A percentile compares a stretch with the other conserved stretches of the same genome.
Evolutionary conservation across 2,888 invertebrate species (phyloP).

Genomic region (Megamerina dolium): DNA sequence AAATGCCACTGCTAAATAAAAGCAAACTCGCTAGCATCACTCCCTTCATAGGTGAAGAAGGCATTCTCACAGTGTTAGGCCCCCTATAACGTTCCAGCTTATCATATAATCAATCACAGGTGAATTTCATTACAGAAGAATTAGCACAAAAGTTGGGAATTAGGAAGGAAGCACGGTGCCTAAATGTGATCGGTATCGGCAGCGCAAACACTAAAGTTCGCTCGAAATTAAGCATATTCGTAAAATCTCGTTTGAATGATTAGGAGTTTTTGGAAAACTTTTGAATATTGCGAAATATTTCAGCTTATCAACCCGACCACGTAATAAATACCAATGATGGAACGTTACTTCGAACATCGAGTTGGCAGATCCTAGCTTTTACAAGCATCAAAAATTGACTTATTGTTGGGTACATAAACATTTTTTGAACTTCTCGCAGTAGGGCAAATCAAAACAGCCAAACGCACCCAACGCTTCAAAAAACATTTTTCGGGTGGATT

Average conservation of each 20-base stretch:
- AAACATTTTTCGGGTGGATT: constrained; percentile 13
- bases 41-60: no score
- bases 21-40: no score
- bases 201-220: constrained; percentile 5
- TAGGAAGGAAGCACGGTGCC: constrained; percentile 3
- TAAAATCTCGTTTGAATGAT: background rate
- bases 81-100: no score
- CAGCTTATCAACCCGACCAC: constrained; percentile 9
- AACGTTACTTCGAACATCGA: constrained; percentile 12
- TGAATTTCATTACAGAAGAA: constrained; percentile 15
- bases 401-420: constrained; percentile 10
- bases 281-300: constrained; percentile 8
- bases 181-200: constrained; percentile 7
- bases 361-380: constrained; percentile 14
- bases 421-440: constrained; percentile 12
- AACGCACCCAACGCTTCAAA: constrained; percentile 12
- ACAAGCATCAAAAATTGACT: constrained; percentile 9
- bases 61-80: no score
- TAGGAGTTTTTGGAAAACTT: constrained; percentile 10
- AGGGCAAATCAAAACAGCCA: constrained; percentile 11
- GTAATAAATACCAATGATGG: constrained; percentile 7
- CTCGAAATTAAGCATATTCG: no score
- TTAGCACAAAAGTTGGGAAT: constrained; percentile 5
- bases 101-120: no score
- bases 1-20: no score